Base-by-base conservation (phyloP, 2,113 vertebrate species). In the Etia nguti region DNA sequence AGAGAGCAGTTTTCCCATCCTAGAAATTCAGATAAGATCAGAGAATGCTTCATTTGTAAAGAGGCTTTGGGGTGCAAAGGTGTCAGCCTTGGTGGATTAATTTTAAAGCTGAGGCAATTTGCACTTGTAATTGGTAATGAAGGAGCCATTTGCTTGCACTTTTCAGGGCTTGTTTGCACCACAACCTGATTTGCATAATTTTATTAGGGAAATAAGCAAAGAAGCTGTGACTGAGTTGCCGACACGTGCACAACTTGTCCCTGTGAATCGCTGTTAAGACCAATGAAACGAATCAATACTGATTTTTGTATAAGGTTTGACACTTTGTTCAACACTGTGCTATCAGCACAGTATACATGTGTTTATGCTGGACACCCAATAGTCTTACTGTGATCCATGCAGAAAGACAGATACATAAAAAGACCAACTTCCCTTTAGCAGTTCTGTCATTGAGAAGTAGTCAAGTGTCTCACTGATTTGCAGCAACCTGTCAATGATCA, bases 31-130 rank as follows among this genome's bases (percentile, higher is more conserved):
- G 92, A 91, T 94, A 93, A 85, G 80, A 93, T 95, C 90, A 91
- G 70, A 88, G 84, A 90, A 87, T 80, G 89, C 81, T 89, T 90
- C 55, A 82, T 90, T 94, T 90, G 84, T 88, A 82, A 86, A 90
- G 88, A 90, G 65, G 89, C 88, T 94, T 93, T 90, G 90, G 86
- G 88, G 93, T 86, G 90, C 92, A 93, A 89, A 94, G 92, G 91
- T 90, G 82, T 82, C 89, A 90, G 90, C 85, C 87, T 92, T 89
- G 89, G 89, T 88, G 91, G 92, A 93, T 94, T 93, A 90, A 93
- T 93, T 90, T 91, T 88, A 93, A 94, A 95, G 91, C 90, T 86
- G 84, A 93, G 81, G 88, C 89, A 94, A 93, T 93, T 95, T 95
- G 90, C 91, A 94, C 92, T 91, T 93, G 89, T 91, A 93, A 92